Conservation (phyloP, 2,113 vertebrate genomes). For the Rhea americana region DNA sequence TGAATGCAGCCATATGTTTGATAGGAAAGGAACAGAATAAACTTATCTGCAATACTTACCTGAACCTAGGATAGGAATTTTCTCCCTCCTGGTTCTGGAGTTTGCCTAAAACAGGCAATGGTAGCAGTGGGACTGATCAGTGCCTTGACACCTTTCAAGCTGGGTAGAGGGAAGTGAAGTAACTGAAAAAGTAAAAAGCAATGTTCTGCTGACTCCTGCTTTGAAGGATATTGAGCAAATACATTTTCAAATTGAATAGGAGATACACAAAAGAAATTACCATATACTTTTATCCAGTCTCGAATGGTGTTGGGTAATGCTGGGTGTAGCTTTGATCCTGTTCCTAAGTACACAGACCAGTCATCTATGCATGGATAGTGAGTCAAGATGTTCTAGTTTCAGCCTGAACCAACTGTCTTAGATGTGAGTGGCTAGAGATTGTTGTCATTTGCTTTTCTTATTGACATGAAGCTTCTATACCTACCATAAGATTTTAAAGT, state of each 20-base stretch:
- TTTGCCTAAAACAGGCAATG: neutral
- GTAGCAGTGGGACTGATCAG: no score
- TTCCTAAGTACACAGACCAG: neutral
- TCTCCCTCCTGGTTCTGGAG: neutral
- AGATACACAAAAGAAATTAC: neutral
- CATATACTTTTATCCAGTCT: neutral
- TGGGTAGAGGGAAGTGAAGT: neutral
- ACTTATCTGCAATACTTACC: neutral
- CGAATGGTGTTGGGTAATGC: neutral
- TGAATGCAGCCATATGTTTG: neutral
- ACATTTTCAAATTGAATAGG: fast-evolving
- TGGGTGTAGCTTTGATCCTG: neutral
- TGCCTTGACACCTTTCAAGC: neutral
- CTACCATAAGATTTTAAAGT: neutral
- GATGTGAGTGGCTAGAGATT: neutral
- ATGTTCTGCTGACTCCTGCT: fast-evolving
- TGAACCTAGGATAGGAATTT: neutral
- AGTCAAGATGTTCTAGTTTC: neutral
- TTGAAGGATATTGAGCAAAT: neutral
- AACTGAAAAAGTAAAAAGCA: neutral
- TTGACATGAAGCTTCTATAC: neutral
- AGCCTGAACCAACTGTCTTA: neutral
- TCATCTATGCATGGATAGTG: neutral
- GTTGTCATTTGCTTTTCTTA: neutral
- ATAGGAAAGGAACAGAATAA: neutral